Evolutionary conservation across 2,888 invertebrate genomes (phyloP).

Genomic region (Campoplex capitator): DNA sequence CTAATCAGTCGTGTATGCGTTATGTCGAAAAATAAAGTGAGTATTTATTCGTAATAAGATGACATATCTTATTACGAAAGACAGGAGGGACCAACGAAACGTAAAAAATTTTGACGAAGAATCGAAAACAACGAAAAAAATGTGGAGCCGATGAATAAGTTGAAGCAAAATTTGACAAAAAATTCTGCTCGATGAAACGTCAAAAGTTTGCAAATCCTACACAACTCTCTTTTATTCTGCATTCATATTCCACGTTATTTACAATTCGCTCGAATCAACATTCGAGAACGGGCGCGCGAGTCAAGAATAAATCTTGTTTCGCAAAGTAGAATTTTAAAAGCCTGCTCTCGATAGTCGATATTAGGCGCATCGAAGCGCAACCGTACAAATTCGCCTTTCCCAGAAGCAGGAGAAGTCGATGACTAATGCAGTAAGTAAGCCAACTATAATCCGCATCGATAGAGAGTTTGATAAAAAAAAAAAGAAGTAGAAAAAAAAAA

Average conservation of each 20-base stretch:
- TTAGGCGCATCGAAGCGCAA: slow-evolving; percentile 55
- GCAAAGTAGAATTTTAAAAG: not conserved
- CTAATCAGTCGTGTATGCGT: slow-evolving; percentile 44
- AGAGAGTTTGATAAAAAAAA: not conserved
- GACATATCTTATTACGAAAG: slow-evolving; percentile 3
- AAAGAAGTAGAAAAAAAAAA: not conserved
- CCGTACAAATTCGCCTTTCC: slow-evolving; percentile 72
- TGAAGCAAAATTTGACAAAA: not conserved
- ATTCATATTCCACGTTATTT: not conserved
- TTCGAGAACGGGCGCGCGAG: not conserved
- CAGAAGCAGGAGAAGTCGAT: slow-evolving; percentile 70
- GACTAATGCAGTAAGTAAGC: slow-evolving; percentile 70
- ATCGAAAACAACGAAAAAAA: not conserved
- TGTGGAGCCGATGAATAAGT: not conserved
- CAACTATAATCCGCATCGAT: slow-evolving; percentile 52
- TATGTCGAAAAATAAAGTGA: slow-evolving; percentile 20
- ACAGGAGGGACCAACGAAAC: not conserved
- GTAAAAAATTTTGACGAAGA: not conserved
- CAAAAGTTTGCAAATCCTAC: not conserved
- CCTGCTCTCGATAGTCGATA: not conserved
- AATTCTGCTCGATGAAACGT: not conserved
- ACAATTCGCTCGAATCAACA: not conserved
- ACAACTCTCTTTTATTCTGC: not conserved
- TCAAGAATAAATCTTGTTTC: slow-evolving; percentile 11
- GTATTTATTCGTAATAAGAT: too few species aligned